Conservation (phyloP, 1,140 invertebrate species). For the Drosophila athabasca region DNA sequence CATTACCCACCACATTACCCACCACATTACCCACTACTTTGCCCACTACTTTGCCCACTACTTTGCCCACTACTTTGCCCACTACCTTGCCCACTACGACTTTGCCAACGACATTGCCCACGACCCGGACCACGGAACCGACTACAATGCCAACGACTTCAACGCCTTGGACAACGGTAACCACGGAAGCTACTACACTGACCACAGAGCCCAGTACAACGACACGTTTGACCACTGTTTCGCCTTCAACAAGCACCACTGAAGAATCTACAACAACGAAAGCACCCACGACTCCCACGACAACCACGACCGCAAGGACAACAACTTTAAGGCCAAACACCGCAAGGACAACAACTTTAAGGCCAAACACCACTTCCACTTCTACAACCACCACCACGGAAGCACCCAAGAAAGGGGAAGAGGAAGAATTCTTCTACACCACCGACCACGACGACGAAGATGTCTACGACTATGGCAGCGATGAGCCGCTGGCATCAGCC, state of each 20-base stretch:
- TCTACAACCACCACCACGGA: slow-evolving; percentile 17
- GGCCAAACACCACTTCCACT: background rate
- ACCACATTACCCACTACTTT: slow-evolving; percentile 25
- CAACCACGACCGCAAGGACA: slow-evolving; percentile 9
- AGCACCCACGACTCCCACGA: slow-evolving; percentile 13
- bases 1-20: slow-evolving; percentile 35
- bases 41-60: slow-evolving; percentile 31
- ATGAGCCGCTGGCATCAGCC: slow-evolving; percentile 44
- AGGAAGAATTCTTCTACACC: slow-evolving; percentile 3
- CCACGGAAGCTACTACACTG: slow-evolving; percentile 18
- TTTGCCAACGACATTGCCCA: background rate
- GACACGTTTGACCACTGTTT: slow-evolving; percentile 16
- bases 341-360: background rate
- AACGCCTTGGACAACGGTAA: slow-evolving; percentile 28
- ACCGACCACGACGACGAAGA: slow-evolving; percentile 38
- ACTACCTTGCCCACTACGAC: slow-evolving; percentile 25
- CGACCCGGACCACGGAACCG: slow-evolving; percentile 16
- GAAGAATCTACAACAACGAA: slow-evolving; percentile 13
- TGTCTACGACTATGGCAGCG: slow-evolving; percentile 54
- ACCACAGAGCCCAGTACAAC: background rate
- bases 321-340: background rate
- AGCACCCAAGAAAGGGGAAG: slow-evolving; percentile 14
- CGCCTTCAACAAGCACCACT: slow-evolving; percentile 21
- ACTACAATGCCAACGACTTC: slow-evolving; percentile 21
- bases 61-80: slow-evolving; percentile 16